Percentiles rank a stretch among this genome's conserved stretches.
Conservation (phyloP, 2,113 vertebrate genomes). For the Falco punctatus region DNA sequence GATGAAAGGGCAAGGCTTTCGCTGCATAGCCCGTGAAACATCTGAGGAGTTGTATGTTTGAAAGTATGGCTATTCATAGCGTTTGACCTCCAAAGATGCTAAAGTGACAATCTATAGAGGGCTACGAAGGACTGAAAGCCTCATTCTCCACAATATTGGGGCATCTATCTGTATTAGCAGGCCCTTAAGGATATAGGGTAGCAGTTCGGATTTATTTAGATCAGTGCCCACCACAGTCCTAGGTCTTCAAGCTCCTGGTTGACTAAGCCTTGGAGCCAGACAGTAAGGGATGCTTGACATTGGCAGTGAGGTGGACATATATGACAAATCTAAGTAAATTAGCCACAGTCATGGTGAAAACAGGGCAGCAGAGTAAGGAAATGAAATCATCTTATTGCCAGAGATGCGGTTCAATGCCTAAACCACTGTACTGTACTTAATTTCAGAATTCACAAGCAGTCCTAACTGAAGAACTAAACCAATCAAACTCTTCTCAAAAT, state of each 20-base stretch:
- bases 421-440: background rate
- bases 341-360: background rate
- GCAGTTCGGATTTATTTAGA: background rate
- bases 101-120: background rate
- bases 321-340: background rate
- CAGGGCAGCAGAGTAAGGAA: background rate
- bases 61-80: background rate
- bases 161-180: background rate
- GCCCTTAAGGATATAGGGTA: background rate
- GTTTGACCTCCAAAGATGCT: background rate
- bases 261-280: background rate
- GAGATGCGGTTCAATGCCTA: background rate
- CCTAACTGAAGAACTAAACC: background rate
- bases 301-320: background rate
- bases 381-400: background rate
- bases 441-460: background rate
- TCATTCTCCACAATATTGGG: no score
- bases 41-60: background rate
- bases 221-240: background rate
- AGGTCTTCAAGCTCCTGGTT: background rate
- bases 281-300: background rate
- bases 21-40: background rate
- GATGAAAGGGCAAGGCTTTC: background rate
- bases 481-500: background rate
- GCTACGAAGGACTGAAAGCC: background rate